Percentiles rank a stretch among this genome's conserved stretches.
Conservation (phyloP, 2,888 invertebrate genomes). For the Ctenicera cuprea region DNA sequence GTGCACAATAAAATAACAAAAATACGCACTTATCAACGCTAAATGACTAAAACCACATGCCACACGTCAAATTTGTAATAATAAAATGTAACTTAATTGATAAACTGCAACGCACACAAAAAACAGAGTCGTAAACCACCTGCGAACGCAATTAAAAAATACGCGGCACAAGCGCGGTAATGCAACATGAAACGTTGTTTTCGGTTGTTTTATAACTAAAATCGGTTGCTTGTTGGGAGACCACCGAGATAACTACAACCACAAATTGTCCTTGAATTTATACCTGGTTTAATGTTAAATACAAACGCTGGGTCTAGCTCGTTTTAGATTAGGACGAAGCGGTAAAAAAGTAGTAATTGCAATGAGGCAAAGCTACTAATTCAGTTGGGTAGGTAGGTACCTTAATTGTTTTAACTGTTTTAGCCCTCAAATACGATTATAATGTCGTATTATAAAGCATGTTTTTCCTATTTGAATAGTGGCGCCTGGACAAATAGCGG, state of each 20-base stretch:
- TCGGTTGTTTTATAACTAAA: conserved; percentile 9
- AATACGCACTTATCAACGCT: too few relatives aligned
- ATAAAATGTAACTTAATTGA: not conserved
- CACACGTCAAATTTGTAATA: not conserved
- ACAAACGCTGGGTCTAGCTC: not conserved
- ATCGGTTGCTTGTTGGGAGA: conserved; percentile 6
- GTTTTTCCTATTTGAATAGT: too few relatives aligned
- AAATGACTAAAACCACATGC: too few relatives aligned
- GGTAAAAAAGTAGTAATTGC: too few relatives aligned
- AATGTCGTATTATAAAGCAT: too few relatives aligned
- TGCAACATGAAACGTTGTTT: conserved; percentile 5
- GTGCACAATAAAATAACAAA: not conserved
- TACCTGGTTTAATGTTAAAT: conserved; percentile 21
- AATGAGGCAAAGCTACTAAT: too few relatives aligned
- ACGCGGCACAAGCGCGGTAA: not conserved
- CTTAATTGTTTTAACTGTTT: too few relatives aligned
- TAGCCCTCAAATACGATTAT: too few relatives aligned
- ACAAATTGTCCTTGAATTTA: conserved; percentile 32
- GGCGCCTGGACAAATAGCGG: too few relatives aligned
- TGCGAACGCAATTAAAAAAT: not conserved
- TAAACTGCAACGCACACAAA: not conserved
- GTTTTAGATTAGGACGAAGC: not conserved
- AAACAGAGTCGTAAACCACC: not conserved
- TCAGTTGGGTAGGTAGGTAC: too few relatives aligned
- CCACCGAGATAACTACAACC: conserved; percentile 10